phyloP scores from a whole-genome alignment of 2,888 invertebrate species.

The Volucella zonaria region DNA sequence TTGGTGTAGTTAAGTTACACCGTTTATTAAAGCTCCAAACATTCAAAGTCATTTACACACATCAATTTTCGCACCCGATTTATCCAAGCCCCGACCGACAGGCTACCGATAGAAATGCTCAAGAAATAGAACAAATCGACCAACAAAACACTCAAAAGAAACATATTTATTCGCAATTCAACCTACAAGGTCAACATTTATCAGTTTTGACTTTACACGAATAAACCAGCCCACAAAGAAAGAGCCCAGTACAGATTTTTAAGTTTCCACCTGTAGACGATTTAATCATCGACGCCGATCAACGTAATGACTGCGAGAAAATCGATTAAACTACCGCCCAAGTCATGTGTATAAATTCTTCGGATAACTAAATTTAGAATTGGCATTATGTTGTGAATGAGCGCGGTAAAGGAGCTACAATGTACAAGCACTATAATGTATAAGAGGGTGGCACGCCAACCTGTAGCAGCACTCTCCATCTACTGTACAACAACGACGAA shows the following conservation, averaged over 20 bases:
- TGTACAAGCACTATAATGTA: not conserved
- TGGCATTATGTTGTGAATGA: not conserved
- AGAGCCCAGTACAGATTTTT: slow-evolving; percentile 7
- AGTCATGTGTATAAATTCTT: slow-evolving; percentile 46
- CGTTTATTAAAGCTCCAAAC: too few species aligned
- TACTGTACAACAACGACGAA: not conserved
- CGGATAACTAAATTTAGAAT: slow-evolving; percentile 46
- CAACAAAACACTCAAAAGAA: slow-evolving; percentile 2
- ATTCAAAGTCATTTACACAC: too few species aligned
- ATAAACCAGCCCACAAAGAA: not conserved
- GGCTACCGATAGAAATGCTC: not conserved
- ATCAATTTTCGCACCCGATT: too few species aligned
- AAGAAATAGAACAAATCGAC: too few species aligned
- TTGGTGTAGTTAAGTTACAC: too few species aligned
- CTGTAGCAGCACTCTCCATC: slow-evolving; percentile 25
- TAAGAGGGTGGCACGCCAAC: slow-evolving; percentile 28
- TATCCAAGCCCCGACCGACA: not conserved
- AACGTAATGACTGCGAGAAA: slow-evolving; percentile 44
- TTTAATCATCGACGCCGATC: slow-evolving; percentile 11
- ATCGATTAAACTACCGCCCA: slow-evolving; percentile 54
- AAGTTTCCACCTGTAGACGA: slow-evolving; percentile 35
- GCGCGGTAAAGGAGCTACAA: not conserved
- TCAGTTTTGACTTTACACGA: slow-evolving; percentile 4
- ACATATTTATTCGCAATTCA: not conserved
- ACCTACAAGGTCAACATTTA: slow-evolving; percentile 6